phyloP scores from a whole-genome alignment of 2,888 invertebrate genomes.

The Dioctria linearis region DNA sequence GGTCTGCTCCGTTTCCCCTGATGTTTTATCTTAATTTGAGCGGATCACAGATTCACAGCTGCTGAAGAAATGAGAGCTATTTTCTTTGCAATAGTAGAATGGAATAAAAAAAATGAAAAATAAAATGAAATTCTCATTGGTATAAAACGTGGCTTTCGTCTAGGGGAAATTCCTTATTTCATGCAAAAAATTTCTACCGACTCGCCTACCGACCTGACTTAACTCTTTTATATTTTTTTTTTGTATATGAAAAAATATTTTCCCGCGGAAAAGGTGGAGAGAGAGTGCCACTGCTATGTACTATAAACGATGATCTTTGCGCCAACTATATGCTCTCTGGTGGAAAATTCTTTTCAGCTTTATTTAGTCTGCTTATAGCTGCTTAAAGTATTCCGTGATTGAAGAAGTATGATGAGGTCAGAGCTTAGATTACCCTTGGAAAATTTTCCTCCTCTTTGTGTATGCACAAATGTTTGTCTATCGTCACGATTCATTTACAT shows the following conservation, averaged over 20 bases:
- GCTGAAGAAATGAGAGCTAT: background rate
- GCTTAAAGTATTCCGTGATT: slow-evolving; percentile 34
- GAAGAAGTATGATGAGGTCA: slow-evolving; percentile 36
- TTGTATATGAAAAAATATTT: slow-evolving; percentile 20
- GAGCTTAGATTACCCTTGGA: slow-evolving; percentile 25
- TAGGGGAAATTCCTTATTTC: slow-evolving; percentile 27
- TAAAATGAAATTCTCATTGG: background rate
- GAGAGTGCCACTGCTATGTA: background rate
- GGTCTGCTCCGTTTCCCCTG: background rate
- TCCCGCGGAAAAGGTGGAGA: background rate
- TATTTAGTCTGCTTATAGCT: slow-evolving; percentile 18
- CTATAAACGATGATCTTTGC: slow-evolving; percentile 22
- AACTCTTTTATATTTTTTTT: slow-evolving; percentile 12
- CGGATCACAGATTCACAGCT: background rate
- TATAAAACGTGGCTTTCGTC: slow-evolving; percentile 3
- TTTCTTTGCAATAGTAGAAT: background rate
- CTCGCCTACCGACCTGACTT: background rate
- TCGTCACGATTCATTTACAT: slow-evolving; percentile 45
- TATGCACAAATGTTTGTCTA: slow-evolving; percentile 2
- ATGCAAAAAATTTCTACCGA: slow-evolving; percentile 39
- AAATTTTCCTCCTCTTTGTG: background rate
- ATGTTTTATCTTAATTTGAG: slow-evolving; percentile 1
- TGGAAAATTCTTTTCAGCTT: background rate
- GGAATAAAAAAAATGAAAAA: background rate
- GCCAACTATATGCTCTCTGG: slow-evolving; percentile 13